phyloP scores from a whole-genome alignment of 2,113 vertebrate genomes.

The Rhynchomys soricoides region DNA sequence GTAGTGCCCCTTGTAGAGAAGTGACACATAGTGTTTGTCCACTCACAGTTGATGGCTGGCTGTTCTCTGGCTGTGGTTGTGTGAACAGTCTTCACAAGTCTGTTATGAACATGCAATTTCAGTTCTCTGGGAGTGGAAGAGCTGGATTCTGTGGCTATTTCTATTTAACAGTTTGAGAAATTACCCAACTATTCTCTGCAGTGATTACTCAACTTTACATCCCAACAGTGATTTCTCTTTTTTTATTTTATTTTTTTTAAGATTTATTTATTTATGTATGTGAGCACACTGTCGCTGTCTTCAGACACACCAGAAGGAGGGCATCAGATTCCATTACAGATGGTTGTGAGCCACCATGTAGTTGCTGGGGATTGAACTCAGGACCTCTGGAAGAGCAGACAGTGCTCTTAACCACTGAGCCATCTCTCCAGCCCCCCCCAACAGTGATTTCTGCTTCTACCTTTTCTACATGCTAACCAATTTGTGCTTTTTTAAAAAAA shows the following conservation, averaged over 20 bases:
- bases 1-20: not conserved
- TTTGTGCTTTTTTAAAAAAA: not conserved
- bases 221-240: too few relatives aligned
- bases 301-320: too few relatives aligned
- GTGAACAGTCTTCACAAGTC: not conserved
- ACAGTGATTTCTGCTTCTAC: not conserved
- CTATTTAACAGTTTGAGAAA: slow-evolving; percentile 9
- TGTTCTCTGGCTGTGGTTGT: not conserved
- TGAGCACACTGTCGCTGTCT: too few relatives aligned
- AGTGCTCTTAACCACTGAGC: too few relatives aligned
- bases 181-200: not conserved
- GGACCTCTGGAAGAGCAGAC: too few relatives aligned
- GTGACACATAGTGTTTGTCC: too few relatives aligned
- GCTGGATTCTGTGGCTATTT: not conserved
- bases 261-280: too few relatives aligned
- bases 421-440: too few relatives aligned
- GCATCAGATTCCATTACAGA: too few relatives aligned
- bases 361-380: too few relatives aligned
- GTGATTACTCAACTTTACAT: not conserved
- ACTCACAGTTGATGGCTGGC: not conserved
- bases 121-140: not conserved
- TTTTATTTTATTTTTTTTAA: too few relatives aligned
- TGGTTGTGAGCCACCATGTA: too few relatives aligned
- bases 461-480: not conserved
- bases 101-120: not conserved